Conservation (phyloP, 2,113 vertebrate genomes). For the Hydrolagus affinis region DNA sequence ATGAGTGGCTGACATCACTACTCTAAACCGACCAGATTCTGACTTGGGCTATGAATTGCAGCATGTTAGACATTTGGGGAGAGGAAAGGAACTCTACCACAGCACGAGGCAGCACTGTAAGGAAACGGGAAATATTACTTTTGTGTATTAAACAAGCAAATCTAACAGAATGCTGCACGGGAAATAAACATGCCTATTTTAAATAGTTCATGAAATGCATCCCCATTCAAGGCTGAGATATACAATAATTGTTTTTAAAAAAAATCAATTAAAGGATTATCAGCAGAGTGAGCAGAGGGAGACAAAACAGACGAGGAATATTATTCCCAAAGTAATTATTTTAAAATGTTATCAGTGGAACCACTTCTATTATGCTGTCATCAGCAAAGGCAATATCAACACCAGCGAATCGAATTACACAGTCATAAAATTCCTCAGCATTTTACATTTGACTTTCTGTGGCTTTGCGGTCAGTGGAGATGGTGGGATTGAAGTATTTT, state of each 20-base stretch:
- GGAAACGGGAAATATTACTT: too few species aligned
- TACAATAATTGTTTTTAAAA: neutral
- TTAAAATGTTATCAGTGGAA: neutral
- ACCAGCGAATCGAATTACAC: neutral
- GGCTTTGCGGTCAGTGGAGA: conserved; percentile 17
- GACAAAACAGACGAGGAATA: too few species aligned
- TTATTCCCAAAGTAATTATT: too few species aligned
- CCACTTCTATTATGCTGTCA: neutral
- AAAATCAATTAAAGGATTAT: neutral
- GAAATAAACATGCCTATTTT: neutral
- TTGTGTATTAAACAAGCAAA: too few species aligned
- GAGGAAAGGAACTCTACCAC: too few species aligned
- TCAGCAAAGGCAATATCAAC: neutral
- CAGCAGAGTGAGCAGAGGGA: neutral
- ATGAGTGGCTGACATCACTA: too few species aligned
- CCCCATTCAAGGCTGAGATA: neutral
- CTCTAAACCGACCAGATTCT: too few species aligned
- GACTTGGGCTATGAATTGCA: too few species aligned
- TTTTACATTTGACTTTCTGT: neutral
- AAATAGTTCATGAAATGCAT: neutral
- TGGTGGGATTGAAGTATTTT: neutral
- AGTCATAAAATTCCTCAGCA: neutral
- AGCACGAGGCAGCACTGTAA: too few species aligned
- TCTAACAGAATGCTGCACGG: neutral
- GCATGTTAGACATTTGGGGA: too few species aligned